Evolutionary conservation across 2,888 invertebrate genomes (phyloP).

Genomic region (Rhimphoctona megacephalus): DNA sequence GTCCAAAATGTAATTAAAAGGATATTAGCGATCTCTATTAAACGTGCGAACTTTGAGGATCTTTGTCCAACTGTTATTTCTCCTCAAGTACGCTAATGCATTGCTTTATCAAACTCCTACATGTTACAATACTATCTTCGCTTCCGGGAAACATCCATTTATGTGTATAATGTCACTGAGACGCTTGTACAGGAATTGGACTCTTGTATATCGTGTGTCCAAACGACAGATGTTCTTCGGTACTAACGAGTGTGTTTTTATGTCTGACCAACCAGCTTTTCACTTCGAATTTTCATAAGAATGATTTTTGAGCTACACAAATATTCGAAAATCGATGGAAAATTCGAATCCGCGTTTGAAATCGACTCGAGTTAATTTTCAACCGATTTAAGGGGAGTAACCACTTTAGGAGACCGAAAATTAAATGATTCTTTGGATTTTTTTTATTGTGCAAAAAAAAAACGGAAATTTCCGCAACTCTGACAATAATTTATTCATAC

Average conservation of each 20-base stretch:
- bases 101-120: conserved; percentile 14
- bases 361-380: not conserved
- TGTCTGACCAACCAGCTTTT: not conserved
- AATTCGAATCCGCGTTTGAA: not conserved
- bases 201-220: not conserved
- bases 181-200: not conserved
- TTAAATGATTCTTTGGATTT: too few species aligned
- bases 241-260: not conserved
- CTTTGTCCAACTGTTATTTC: not conserved
- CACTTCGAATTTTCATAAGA: not conserved
- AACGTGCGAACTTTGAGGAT: not conserved
- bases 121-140: not conserved
- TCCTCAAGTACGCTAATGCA: not conserved
- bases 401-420: too few species aligned
- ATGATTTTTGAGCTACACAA: not conserved
- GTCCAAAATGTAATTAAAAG: not conserved
- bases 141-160: conserved; percentile 17
- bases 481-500: too few species aligned
- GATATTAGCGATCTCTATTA: not conserved
- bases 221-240: not conserved
- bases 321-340: not conserved
- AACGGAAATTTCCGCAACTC: too few species aligned
- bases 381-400: too few species aligned
- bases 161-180: not conserved
- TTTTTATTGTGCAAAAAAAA: too few species aligned